Evolutionary conservation across 2,797 vertebrate species (phyloP).

Genomic region (Eleutherodactylus coqui): DNA sequence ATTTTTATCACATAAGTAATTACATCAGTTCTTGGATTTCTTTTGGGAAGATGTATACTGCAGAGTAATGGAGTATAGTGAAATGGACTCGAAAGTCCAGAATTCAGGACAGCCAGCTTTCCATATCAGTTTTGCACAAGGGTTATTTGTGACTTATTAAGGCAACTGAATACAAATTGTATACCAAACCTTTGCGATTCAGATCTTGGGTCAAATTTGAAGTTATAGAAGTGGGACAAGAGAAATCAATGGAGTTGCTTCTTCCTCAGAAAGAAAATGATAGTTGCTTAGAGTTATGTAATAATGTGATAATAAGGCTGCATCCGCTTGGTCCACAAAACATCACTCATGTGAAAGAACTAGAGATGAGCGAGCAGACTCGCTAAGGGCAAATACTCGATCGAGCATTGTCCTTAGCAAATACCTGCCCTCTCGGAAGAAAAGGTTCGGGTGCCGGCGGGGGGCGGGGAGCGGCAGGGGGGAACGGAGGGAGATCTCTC

Average conservation of each 20-base stretch:
- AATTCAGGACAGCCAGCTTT: background rate
- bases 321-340: no score
- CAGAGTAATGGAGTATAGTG: background rate
- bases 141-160: background rate
- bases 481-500: no score
- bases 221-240: background rate
- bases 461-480: no score
- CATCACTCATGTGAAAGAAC: background rate
- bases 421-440: no score
- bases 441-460: no score
- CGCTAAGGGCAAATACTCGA: no score
- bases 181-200: background rate
- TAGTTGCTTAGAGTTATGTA: background rate
- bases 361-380: no score
- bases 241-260: slow-evolving; percentile 13
- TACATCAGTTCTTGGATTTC: background rate
- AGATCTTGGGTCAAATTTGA: background rate
- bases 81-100: background rate
- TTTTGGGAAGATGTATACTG: background rate
- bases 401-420: no score
- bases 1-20: background rate
- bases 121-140: background rate
- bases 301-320: background rate
- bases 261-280: background rate
- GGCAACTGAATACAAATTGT: background rate